phyloP scores from a whole-genome alignment of 2,797 vertebrate genomes.

The Serranus cabrilla region DNA sequence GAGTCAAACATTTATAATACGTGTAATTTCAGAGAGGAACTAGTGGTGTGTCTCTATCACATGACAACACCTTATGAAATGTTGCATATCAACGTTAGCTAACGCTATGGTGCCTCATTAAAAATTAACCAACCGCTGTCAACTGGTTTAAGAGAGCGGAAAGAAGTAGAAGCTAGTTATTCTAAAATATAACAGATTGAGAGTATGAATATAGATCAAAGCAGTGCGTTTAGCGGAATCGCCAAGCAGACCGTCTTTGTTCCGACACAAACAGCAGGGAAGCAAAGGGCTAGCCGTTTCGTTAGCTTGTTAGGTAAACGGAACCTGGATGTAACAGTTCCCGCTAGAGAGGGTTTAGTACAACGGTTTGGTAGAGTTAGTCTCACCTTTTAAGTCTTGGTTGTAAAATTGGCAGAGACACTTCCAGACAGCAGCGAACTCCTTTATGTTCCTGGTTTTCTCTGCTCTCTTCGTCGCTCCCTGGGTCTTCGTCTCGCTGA shows the following conservation, averaged over 20 bases:
- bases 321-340: neutral
- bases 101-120: slow-evolving; percentile 26
- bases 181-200: neutral
- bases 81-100: slow-evolving; percentile 13
- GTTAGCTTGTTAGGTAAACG: slow-evolving; percentile 56
- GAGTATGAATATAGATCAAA: neutral
- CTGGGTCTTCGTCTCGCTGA: slow-evolving; percentile 18
- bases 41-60: neutral
- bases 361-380: neutral
- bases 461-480: neutral
- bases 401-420: slow-evolving; percentile 2
- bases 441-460: neutral
- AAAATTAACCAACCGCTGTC: slow-evolving; percentile 10
- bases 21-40: rapidly evolving
- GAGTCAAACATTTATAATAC: too few relatives aligned
- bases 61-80: neutral
- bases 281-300: slow-evolving; percentile 40
- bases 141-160: neutral
- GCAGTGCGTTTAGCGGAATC: neutral
- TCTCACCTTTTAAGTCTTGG: slow-evolving; percentile 60
- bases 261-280: slow-evolving; percentile 51
- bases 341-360: neutral
- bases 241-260: slow-evolving; percentile 60
- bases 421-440: neutral
- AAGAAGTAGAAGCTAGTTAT: too few relatives aligned